These are phyloP conservation scores for Amniataba percoides DNA, from an alignment of 2,797 vertebrate species.

Conservation along the genomic window DNA sequence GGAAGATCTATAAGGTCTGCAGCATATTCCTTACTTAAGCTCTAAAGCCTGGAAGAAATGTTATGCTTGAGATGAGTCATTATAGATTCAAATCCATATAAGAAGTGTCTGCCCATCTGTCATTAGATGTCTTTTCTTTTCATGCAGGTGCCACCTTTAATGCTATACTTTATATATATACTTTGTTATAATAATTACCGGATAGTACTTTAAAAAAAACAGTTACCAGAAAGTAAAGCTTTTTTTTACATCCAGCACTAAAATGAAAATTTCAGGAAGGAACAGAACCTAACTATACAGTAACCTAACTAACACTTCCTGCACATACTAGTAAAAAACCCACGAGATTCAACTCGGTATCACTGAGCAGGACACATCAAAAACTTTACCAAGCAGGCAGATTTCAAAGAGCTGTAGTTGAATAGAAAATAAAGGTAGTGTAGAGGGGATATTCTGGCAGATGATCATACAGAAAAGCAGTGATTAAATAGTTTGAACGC, in stretches of 20 bases:
- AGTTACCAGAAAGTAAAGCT: background rate
- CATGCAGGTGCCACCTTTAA: background rate
- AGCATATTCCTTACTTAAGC: background rate
- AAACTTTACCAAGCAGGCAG: constrained; percentile 17
- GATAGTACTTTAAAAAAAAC: background rate
- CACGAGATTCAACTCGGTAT: constrained; percentile 12
- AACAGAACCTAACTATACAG: constrained; percentile 7
- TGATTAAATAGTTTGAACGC: constrained; percentile 35
- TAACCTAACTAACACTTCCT: constrained; percentile 19
- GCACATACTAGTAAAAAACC: constrained; percentile 11
- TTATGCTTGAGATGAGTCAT: background rate
- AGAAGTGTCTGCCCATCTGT: background rate
- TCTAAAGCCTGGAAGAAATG: background rate
- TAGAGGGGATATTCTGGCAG: constrained; percentile 45
- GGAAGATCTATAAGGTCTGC: background rate
- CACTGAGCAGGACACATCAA: constrained; percentile 34
- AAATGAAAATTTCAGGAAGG: too few species aligned
- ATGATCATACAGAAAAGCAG: constrained; percentile 31
- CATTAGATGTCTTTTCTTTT: background rate
- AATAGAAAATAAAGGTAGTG: constrained; percentile 44
- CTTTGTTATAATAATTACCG: background rate
- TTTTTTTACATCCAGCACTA: background rate
- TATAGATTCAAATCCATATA: background rate
- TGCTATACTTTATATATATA: background rate
- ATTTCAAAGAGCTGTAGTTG: constrained; percentile 50